These are phyloP conservation scores for Botrylloides violaceus DNA, from an alignment of 23 tunicate genomes.

Conservation along the genomic window DNA sequence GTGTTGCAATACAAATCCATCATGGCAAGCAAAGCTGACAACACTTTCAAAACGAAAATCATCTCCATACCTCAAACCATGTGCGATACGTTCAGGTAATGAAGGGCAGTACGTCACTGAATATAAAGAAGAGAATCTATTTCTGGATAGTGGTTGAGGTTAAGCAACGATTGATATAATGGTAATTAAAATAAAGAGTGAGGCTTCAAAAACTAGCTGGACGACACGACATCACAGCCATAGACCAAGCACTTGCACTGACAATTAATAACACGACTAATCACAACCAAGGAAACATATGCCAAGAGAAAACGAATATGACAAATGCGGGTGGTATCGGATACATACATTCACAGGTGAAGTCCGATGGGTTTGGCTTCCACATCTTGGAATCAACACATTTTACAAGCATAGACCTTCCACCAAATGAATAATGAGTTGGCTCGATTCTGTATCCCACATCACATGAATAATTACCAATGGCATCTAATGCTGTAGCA, in stretches of 20 bases:
- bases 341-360: neutral
- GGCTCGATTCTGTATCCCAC: neutral
- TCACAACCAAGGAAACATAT: too few relatives aligned
- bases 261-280: too few relatives aligned
- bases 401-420: neutral
- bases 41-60: constrained; percentile 42
- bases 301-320: too few relatives aligned
- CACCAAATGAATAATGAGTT: neutral
- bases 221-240: too few relatives aligned
- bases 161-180: too few relatives aligned
- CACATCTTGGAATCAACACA: neutral
- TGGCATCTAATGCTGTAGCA: neutral
- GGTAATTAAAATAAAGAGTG: too few relatives aligned
- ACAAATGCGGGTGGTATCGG: too few relatives aligned
- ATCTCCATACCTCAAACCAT: constrained; percentile 45
- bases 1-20: constrained; percentile 29
- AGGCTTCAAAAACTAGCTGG: too few relatives aligned
- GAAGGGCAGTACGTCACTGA: constrained; percentile 35
- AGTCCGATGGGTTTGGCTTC: neutral
- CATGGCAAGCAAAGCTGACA: constrained; percentile 48
- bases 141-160: too few relatives aligned
- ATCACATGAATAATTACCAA: neutral
- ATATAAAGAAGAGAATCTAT: too few relatives aligned
- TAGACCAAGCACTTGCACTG: too few relatives aligned
- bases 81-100: constrained; percentile 33